Evolutionary conservation across 2,113 vertebrate species (phyloP).

Genomic region (Rhabdornis inornatus): DNA sequence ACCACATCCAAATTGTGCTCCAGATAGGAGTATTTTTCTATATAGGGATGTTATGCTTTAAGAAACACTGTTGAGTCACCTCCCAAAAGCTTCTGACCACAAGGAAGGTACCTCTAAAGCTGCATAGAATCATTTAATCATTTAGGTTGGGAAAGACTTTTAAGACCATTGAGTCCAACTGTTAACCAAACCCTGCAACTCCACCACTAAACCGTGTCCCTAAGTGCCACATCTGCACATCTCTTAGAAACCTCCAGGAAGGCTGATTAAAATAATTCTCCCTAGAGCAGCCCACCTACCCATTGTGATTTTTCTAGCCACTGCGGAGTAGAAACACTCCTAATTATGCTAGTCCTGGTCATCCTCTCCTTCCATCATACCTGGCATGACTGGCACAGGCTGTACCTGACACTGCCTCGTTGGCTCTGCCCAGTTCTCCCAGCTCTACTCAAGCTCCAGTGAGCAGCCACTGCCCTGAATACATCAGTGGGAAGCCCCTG

Average conservation of each 20-base stretch:
- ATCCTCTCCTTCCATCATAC: not conserved
- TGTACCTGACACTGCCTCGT: fast-evolving
- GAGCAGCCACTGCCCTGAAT: not conserved
- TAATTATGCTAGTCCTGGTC: not conserved
- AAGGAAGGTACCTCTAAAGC: not conserved
- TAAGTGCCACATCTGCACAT: not conserved
- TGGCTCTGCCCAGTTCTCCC: not conserved
- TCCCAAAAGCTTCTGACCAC: not conserved
- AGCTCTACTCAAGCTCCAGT: fast-evolving
- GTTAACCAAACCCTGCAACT: not conserved
- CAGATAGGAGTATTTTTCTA: not conserved
- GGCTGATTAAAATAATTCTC: not conserved
- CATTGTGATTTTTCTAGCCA: not conserved
- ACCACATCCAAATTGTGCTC: not conserved
- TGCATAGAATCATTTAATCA: not conserved
- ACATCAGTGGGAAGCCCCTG: not conserved
- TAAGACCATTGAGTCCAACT: fast-evolving
- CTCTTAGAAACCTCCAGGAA: not conserved
- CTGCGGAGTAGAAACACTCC: not conserved
- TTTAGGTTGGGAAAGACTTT: not conserved
- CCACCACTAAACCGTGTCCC: not conserved
- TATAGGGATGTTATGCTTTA: not conserved
- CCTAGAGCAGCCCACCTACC: not conserved
- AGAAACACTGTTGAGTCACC: not conserved
- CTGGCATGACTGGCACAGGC: fast-evolving